phyloP scores from a whole-genome alignment of 2,888 invertebrate genomes.

The Cartodere bifasciata region DNA sequence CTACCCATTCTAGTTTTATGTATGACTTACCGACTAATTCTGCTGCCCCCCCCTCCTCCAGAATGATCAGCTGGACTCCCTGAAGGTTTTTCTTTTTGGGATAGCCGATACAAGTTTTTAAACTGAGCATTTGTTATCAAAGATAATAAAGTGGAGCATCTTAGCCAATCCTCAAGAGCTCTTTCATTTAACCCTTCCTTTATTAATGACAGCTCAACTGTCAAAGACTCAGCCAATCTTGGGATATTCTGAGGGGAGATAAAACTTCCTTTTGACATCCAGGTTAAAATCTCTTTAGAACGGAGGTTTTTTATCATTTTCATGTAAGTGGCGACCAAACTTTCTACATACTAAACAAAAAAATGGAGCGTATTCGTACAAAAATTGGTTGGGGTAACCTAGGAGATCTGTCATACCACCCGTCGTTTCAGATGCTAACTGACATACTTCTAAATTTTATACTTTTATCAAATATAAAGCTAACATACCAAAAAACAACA shows the following conservation, averaged over 20 bases:
- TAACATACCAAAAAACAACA: no score
- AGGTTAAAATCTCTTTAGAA: conserved; percentile 41
- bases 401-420: no score
- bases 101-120: conserved; percentile 40
- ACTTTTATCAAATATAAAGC: no score
- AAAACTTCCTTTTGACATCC: conserved; percentile 47
- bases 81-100: conserved; percentile 36
- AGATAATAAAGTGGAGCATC: conserved; percentile 36
- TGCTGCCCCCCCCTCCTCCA: conserved; percentile 8
- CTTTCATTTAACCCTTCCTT: conserved; percentile 32
- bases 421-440: no score
- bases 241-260: conserved; percentile 43
- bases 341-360: conserved; percentile 55
- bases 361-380: no score
- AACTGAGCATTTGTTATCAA: conserved; percentile 40
- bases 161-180: conserved; percentile 38
- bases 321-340: conserved; percentile 63
- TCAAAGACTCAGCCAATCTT: conserved; percentile 44
- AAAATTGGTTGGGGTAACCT: no score
- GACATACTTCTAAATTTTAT: no score
- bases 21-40: no score
- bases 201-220: conserved; percentile 36
- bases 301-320: conserved; percentile 48
- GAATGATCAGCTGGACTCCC: conserved; percentile 12
- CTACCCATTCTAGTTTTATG: no score